Evolutionary conservation across 1,140 invertebrate genomes (phyloP).

Genomic region (Bombus soroeensis): DNA sequence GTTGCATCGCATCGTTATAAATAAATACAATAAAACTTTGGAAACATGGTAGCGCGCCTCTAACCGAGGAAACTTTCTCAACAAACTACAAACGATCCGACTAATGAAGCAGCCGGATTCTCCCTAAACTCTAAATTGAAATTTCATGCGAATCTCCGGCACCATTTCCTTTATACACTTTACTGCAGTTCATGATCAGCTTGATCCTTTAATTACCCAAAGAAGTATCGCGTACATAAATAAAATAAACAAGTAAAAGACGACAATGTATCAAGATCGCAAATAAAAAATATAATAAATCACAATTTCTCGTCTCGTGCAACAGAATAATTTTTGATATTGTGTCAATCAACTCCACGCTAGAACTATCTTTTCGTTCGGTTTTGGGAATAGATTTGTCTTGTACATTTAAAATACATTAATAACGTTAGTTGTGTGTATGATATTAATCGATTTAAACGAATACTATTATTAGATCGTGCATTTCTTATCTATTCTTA

Average conservation of each 20-base stretch:
- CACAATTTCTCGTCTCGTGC: no score
- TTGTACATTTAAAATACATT: no score
- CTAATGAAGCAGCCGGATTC: conserved; percentile 12
- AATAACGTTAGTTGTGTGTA: no score
- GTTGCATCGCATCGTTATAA: background rate
- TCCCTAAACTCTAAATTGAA: conserved; percentile 14
- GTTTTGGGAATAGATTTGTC: rapidly evolving
- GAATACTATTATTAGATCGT: no score
- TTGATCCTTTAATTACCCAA: background rate
- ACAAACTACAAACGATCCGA: background rate
- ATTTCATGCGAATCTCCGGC: background rate
- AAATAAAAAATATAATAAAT: no score
- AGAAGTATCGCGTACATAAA: background rate
- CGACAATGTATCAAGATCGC: no score
- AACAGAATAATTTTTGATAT: no score
- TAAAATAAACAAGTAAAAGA: background rate
- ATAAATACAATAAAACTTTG: background rate
- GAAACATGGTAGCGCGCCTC: background rate
- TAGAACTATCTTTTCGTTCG: no score
- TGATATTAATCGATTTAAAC: no score
- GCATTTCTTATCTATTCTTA: no score
- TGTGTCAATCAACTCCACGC: no score
- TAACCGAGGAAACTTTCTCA: background rate
- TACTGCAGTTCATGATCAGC: background rate
- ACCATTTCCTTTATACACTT: background rate